Conservation (phyloP, 2,797 vertebrate genomes). For the Sitta carolinensis region DNA sequence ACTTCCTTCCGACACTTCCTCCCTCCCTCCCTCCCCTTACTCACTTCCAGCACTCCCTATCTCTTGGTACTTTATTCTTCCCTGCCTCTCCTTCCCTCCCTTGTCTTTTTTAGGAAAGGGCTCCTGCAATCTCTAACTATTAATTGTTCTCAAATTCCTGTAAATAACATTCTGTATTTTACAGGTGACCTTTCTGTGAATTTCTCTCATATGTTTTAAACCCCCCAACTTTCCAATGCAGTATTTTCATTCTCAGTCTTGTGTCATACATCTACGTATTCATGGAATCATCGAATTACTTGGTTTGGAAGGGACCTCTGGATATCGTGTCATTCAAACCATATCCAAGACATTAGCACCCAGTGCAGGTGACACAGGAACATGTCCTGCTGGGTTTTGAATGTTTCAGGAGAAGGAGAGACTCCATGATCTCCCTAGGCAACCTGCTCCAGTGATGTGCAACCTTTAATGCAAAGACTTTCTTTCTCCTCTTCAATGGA, state of each 20-base stretch:
- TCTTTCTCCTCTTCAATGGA: not conserved
- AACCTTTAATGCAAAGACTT: not conserved
- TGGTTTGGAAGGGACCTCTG: not conserved
- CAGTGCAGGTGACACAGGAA: not conserved
- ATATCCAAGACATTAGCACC: not conserved
- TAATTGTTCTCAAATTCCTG: not conserved
- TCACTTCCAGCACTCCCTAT: too few relatives aligned
- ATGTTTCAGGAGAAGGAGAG: not conserved
- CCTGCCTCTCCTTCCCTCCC: too few relatives aligned
- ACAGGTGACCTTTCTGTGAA: not conserved
- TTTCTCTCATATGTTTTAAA: conserved; percentile 6
- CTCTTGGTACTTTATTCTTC: too few relatives aligned
- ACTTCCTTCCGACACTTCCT: too few relatives aligned
- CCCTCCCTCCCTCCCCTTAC: too few relatives aligned
- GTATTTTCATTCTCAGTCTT: not conserved
- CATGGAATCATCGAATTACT: not conserved
- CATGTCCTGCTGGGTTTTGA: not conserved
- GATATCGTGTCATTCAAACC: not conserved
- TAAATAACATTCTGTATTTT: not conserved
- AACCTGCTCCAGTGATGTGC: not conserved
- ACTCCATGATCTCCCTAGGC: not conserved
- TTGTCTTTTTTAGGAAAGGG: not conserved
- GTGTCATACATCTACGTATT: not conserved
- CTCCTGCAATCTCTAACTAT: not conserved
- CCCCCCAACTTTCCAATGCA: not conserved